Percentiles rank a stretch among this genome's conserved stretches.
Conservation (phyloP, 2,113 vertebrate species). For the Haemorhous mexicanus region DNA sequence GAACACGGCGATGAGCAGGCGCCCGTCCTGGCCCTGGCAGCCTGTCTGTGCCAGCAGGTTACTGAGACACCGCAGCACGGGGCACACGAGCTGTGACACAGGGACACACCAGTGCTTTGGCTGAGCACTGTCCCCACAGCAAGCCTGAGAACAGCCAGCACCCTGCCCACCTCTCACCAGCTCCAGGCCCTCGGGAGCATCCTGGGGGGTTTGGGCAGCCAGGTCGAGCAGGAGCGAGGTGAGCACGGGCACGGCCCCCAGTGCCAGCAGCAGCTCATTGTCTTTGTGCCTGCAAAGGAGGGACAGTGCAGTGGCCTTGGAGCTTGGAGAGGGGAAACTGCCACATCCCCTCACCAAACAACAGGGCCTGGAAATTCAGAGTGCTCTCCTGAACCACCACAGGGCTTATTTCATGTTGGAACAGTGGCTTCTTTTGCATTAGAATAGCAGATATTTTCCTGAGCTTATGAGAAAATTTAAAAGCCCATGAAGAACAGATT, state of each 20-base stretch:
- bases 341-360: neutral
- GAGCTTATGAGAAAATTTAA: neutral
- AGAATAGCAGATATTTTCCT: neutral
- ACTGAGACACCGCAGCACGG: slow-evolving; percentile 87
- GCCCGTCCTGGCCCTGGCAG: slow-evolving; percentile 62
- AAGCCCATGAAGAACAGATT: neutral
- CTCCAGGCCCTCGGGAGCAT: slow-evolving; percentile 74
- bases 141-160: accelerated
- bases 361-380: neutral
- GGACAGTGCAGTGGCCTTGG: neutral
- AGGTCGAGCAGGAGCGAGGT: slow-evolving; percentile 77
- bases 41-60: slow-evolving; percentile 77
- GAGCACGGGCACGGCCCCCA: slow-evolving; percentile 75
- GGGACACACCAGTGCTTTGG: neutral
- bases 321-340: neutral
- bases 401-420: neutral
- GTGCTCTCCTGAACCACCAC: neutral
- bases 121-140: accelerated
- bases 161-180: slow-evolving; percentile 73
- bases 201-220: slow-evolving; percentile 72
- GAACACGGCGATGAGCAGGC: slow-evolving; percentile 80
- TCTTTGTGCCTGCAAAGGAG: slow-evolving; percentile 68
- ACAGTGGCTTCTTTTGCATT: neutral
- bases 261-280: slow-evolving; percentile 66
- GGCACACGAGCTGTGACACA: slow-evolving; percentile 81